Evolutionary conservation across 23 tunicate species (phyloP).

Genomic region (Styela clava): DNA sequence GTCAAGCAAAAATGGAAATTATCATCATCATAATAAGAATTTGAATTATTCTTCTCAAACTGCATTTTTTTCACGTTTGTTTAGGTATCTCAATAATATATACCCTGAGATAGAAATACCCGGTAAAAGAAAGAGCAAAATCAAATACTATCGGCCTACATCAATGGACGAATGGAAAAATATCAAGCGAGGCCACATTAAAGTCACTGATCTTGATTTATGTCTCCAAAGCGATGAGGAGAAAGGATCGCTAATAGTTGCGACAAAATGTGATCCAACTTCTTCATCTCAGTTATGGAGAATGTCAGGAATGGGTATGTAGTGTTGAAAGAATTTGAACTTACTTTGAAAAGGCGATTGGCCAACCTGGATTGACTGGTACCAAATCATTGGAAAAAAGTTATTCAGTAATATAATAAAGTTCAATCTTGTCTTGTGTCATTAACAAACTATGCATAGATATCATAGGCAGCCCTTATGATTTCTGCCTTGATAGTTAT

Average conservation of each 20-base stretch:
- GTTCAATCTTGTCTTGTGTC: too few species aligned
- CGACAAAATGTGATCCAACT: conserved; percentile 21
- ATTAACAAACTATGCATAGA: too few species aligned
- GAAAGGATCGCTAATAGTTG: conserved; percentile 30
- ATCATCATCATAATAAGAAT: too few species aligned
- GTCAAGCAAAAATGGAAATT: too few species aligned
- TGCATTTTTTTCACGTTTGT: too few species aligned
- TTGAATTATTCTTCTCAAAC: too few species aligned
- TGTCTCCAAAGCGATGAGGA: conserved; percentile 41
- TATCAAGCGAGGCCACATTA: conserved; percentile 41
- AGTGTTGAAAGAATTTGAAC: neutral
- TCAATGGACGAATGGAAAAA: neutral
- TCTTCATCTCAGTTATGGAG: conserved; percentile 12
- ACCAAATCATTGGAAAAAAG: too few species aligned
- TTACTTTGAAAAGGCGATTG: neutral
- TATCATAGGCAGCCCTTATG: too few species aligned
- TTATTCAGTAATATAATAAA: too few species aligned
- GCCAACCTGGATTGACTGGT: too few species aligned
- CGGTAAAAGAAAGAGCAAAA: conserved; percentile 28
- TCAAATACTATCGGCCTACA: conserved; percentile 20
- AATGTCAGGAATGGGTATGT: neutral
- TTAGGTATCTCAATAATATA: conserved; percentile 63
- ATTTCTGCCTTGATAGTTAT: too few species aligned
- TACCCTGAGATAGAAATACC: conserved; percentile 82
- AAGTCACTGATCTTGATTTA: conserved; percentile 44